These are phyloP conservation scores for Macroteleia sp. DNA, from an alignment of 2,888 invertebrate genomes.

Conservation along the genomic window DNA sequence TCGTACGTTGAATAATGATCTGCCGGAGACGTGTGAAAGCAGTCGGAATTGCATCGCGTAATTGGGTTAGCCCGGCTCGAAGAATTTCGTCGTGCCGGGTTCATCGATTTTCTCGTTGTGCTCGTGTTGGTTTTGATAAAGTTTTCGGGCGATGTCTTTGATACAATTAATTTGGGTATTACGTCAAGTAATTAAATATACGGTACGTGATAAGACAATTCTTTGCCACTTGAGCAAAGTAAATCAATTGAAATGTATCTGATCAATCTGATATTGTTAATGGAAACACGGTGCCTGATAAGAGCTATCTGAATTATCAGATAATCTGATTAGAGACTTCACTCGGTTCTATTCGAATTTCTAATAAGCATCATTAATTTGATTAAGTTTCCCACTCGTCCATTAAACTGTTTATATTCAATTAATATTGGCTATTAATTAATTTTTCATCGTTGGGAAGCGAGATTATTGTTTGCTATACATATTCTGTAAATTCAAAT, in stretches of 20 bases:
- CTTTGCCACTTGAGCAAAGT: constrained; percentile 12
- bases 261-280: constrained; percentile 51
- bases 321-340: constrained; percentile 41
- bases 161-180: constrained; percentile 4
- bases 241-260: constrained; percentile 44
- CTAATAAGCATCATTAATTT: constrained; percentile 38
- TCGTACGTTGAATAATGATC: constrained; percentile 27
- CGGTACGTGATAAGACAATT: constrained; percentile 20
- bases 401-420: constrained; percentile 10
- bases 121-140: not conserved
- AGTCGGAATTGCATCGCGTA: constrained; percentile 5
- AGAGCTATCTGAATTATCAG: constrained; percentile 46
- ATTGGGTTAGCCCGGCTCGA: constrained; percentile 10
- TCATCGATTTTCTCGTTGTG: not conserved
- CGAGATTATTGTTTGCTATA: no score
- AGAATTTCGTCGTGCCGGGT: constrained; percentile 3
- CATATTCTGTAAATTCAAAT: no score
- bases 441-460: no score
- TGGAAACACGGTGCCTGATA: constrained; percentile 31
- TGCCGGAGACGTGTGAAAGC: constrained; percentile 8
- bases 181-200: constrained; percentile 23
- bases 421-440: no score
- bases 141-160: not conserved
- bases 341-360: constrained; percentile 35
- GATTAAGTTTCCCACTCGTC: constrained; percentile 16